Percentiles rank a stretch among this genome's conserved stretches.
phyloP scores from a whole-genome alignment of 1,140 invertebrate genomes.

The Stegodyphus mimosarum region DNA sequence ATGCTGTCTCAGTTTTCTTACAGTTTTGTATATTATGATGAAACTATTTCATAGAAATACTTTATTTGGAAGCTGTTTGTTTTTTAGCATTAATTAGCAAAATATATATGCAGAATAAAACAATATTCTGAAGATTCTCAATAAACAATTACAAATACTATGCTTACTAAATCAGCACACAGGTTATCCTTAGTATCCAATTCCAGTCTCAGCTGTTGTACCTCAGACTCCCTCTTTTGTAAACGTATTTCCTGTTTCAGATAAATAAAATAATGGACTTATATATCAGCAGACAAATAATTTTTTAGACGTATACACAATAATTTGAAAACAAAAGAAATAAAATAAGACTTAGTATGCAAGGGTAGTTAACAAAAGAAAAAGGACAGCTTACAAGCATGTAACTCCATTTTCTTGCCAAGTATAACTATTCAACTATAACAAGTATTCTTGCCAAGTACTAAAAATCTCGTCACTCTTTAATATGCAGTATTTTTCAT shows the following conservation, averaged over 20 bases:
- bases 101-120: background rate
- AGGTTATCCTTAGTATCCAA: conserved; percentile 32
- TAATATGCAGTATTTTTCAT: too few relatives aligned
- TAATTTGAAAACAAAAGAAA: too few relatives aligned
- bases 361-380: too few relatives aligned
- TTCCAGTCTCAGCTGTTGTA: conserved; percentile 48
- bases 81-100: background rate
- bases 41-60: background rate
- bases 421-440: too few relatives aligned
- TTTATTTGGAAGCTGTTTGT: background rate
- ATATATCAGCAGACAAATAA: too few relatives aligned
- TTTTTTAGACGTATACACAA: too few relatives aligned
- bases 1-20: background rate
- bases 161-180: conserved; percentile 64
- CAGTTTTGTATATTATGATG: background rate
- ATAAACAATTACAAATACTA: background rate
- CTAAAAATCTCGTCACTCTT: too few relatives aligned
- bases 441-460: too few relatives aligned
- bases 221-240: conserved; percentile 41
- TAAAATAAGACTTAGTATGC: too few relatives aligned
- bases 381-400: too few relatives aligned
- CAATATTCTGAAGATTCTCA: background rate
- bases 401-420: too few relatives aligned
- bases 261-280: too few relatives aligned
- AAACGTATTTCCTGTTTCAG: conserved; percentile 37